These are phyloP conservation scores for Odontamblyopus rebecca DNA, from an alignment of 2,797 vertebrate species.

Conservation along the genomic window DNA sequence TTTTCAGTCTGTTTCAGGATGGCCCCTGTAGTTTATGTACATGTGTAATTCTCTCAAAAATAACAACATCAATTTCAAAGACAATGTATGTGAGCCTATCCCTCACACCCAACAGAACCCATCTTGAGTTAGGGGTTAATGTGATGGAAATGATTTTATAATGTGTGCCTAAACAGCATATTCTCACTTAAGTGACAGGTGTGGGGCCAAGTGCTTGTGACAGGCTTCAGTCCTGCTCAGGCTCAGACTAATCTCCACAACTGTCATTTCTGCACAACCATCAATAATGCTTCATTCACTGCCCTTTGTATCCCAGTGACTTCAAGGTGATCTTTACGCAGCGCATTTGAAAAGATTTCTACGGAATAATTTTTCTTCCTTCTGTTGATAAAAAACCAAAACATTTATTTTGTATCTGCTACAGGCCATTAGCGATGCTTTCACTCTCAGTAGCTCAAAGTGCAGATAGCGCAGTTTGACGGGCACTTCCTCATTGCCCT, in stretches of 20 bases:
- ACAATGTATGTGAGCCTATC: too few relatives aligned
- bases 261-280: conserved; percentile 51
- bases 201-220: conserved; percentile 60
- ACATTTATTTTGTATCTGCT: conserved; percentile 32
- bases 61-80: too few relatives aligned
- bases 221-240: conserved; percentile 57
- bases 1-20: too few relatives aligned
- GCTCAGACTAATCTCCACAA: conserved; percentile 55
- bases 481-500: conserved; percentile 59
- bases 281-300: conserved; percentile 54
- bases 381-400: conserved; percentile 13
- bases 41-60: too few relatives aligned
- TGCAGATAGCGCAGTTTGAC: conserved; percentile 56
- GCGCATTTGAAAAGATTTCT: conserved; percentile 27
- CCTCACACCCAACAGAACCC: neutral
- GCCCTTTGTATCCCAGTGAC: conserved; percentile 42
- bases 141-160: conserved; percentile 58
- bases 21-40: too few relatives aligned
- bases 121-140: conserved; percentile 40
- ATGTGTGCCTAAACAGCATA: conserved; percentile 58
- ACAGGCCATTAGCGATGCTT: conserved; percentile 39
- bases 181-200: conserved; percentile 55
- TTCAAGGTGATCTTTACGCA: conserved; percentile 62
- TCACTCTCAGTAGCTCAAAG: conserved; percentile 42
- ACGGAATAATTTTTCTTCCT: conserved; percentile 15